These are phyloP conservation scores for Bos taurus DNA, from an alignment of 2,113 vertebrate genomes.

Conservation along the genomic window DNA sequence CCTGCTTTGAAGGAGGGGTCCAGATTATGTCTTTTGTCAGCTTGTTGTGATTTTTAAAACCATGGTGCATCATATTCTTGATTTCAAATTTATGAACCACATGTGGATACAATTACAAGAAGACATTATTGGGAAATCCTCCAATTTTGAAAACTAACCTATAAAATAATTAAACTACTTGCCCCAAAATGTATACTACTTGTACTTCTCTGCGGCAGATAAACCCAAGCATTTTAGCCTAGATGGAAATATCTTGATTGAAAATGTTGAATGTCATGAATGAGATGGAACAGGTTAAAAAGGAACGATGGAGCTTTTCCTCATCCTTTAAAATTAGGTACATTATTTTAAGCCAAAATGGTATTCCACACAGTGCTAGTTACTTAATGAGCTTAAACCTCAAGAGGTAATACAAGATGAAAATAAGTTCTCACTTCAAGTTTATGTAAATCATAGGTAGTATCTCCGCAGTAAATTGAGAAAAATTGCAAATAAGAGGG, in stretches of 20 bases:
- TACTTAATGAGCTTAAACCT: background rate
- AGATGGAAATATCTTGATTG: background rate
- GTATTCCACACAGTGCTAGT: background rate
- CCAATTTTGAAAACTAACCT: background rate
- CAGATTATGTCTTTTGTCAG: background rate
- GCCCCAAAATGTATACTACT: background rate
- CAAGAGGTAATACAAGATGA: background rate
- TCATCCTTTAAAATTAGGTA: background rate
- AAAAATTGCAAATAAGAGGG: background rate
- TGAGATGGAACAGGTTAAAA: background rate
- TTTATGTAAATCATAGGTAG: background rate
- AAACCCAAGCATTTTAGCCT: background rate
- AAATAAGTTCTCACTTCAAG: background rate
- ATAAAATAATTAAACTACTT: background rate
- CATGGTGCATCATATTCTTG: background rate
- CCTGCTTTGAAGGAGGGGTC: background rate
- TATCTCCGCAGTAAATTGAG: background rate
- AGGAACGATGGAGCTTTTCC: background rate
- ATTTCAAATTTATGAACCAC: background rate
- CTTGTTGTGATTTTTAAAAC: background rate
- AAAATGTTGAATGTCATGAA: background rate
- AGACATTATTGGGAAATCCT: background rate
- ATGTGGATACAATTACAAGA: background rate
- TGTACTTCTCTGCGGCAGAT: background rate
- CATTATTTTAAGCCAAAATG: background rate